Percentiles rank a stretch among this genome's conserved stretches.
Conservation (phyloP, 2,113 vertebrate genomes). For the Microtus richardsoni region DNA sequence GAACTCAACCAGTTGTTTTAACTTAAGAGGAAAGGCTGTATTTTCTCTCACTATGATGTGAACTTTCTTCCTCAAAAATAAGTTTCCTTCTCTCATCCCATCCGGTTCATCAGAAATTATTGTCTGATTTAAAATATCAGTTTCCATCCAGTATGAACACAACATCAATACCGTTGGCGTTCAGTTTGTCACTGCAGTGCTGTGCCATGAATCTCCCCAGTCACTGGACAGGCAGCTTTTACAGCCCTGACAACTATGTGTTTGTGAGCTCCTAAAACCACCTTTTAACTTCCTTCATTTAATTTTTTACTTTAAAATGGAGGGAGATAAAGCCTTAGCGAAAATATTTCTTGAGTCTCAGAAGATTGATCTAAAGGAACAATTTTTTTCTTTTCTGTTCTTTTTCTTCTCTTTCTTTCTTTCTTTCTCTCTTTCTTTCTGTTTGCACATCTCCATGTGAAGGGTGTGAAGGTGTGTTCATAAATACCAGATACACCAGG, state of each 20-base stretch:
- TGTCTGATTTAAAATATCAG: constrained; percentile 19
- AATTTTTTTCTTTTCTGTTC: no score
- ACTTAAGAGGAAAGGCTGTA: constrained; percentile 12
- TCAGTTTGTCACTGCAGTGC: constrained; percentile 21
- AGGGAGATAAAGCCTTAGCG: background rate
- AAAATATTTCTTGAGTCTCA: background rate
- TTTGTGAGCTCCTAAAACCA: constrained; percentile 27
- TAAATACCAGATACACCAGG: background rate
- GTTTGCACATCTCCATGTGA: background rate
- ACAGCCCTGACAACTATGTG: background rate
- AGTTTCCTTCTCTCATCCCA: background rate
- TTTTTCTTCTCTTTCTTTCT: no score
- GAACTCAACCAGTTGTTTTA: constrained; percentile 15
- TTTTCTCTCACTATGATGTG: constrained; percentile 28
- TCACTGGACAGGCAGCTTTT: constrained; percentile 2
- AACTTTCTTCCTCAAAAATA: background rate
- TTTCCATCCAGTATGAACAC: background rate
- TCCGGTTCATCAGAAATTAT: constrained; percentile 15
- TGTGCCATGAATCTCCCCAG: constrained; percentile 16
- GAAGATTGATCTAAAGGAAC: constrained; percentile 22
- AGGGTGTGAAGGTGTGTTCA: background rate
- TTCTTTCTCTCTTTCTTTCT: background rate
- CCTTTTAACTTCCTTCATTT: constrained; percentile 36
- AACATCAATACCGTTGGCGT: constrained; percentile 11
- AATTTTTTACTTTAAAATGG: constrained; percentile 56